Base-by-base conservation (phyloP, 2,888 invertebrate species). In the Apantesis nais region DNA sequence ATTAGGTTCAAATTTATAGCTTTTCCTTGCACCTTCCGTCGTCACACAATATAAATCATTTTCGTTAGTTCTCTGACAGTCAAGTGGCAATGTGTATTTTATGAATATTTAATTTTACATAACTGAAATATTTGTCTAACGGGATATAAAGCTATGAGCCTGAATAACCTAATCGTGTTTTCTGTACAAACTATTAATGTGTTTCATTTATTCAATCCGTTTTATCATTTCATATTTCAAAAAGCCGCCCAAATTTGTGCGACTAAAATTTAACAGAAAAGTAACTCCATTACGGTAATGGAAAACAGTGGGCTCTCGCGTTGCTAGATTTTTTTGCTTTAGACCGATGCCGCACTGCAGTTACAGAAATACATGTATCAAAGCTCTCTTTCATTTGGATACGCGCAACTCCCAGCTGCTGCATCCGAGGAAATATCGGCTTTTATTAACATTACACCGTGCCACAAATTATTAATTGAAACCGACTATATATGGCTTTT, bases 211-310 rank as follows among this genome's bases (percentile, higher is more conserved):
- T 78, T 74, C 69, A 74, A 75, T 76, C 73, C 73, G 71, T 62
- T 76, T 79, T n/a, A 52, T 9, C 25, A 55, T 29, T 29, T 29
- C 29, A 29, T 29, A 58, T 77, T 73, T 73, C 72, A 77, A 83
- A 85, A 84, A 74, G 67, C 74, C 60, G 62, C 74, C 55, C 86
- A 88, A 88, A 88, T 85, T 85, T 86, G n/a, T 85, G 87, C 85
- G 85, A 85, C 87, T 87, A 88, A 90, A 92, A 90, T 88, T 84
- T 89, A 86, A 88, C 88, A 84, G 88, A 87, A 89, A 90, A 90
- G 84, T 91, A 90, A 91, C 89, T 90, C 91, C 92, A 93, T 93
- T 93, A 93, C 83, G 82, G 85, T 93, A 93, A 93, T 93, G 92
- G 92, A 92, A 92, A 92, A 93, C 91, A 93, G 90, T 91, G 90